A percentile compares a stretch with the other conserved stretches of the same genome.
Conservation (phyloP, 1,140 invertebrate genomes). For the Heliconius hermathena region DNA sequence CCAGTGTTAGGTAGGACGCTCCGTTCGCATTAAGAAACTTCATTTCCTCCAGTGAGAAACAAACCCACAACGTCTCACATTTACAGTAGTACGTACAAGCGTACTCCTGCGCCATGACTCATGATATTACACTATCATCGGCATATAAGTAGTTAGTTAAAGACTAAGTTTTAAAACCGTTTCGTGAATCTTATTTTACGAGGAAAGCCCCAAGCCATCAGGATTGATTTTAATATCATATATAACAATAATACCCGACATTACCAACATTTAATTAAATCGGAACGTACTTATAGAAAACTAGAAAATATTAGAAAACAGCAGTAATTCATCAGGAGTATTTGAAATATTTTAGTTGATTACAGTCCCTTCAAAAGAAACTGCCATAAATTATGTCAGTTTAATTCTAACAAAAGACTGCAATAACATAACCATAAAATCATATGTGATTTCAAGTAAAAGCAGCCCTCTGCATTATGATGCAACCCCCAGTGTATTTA, state of each 20-base stretch:
- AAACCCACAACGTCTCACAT: too few relatives aligned
- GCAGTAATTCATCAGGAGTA: not conserved
- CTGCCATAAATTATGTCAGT: not conserved
- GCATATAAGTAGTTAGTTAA: not conserved
- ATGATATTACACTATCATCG: too few relatives aligned
- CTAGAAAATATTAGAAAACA: too few relatives aligned
- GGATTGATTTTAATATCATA: not conserved
- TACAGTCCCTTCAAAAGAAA: not conserved
- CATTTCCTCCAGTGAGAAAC: too few relatives aligned
- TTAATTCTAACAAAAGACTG: constrained; percentile 3
- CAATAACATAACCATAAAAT: constrained; percentile 32
- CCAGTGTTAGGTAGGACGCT: too few relatives aligned
- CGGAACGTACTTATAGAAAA: too few relatives aligned
- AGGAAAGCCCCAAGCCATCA: not conserved
- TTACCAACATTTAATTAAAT: too few relatives aligned
- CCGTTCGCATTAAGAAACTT: too few relatives aligned
- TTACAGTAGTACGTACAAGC: too few relatives aligned
- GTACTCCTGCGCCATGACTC: too few relatives aligned
- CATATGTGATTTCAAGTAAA: constrained; percentile 20
- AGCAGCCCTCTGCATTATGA: constrained; percentile 14
- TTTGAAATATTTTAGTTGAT: not conserved
- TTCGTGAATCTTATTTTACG: not conserved
- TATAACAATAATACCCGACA: not conserved
- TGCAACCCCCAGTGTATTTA: constrained; percentile 22
- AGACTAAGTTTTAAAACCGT: too few relatives aligned